phyloP scores from a whole-genome alignment of 1,140 invertebrate genomes.

The Wiebesia pumilae region DNA sequence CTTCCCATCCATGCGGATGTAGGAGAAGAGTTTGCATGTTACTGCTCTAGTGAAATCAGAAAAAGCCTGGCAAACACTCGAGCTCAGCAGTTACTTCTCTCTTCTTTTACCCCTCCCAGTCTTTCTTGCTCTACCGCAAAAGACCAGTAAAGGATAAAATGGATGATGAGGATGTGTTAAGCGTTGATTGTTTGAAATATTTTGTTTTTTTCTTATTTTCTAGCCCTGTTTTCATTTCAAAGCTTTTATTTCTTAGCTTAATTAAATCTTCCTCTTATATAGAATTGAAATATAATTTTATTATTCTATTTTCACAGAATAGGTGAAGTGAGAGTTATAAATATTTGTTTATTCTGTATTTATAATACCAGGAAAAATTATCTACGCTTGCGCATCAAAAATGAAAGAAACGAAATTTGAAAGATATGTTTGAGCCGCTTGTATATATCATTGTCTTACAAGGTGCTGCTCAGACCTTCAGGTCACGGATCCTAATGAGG shows the following conservation, averaged over 20 bases:
- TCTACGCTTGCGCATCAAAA: background rate
- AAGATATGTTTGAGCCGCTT: background rate
- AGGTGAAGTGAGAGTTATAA: background rate
- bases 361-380: background rate
- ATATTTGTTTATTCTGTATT: background rate
- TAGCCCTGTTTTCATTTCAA: too few species aligned
- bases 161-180: background rate
- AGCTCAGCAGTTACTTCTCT: background rate
- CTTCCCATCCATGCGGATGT: constrained; percentile 14
- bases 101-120: background rate
- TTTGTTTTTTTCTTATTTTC: too few species aligned
- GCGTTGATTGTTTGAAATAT: background rate
- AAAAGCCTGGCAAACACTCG: constrained; percentile 37
- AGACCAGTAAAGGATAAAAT: background rate
- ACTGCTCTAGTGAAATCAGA: constrained; percentile 26
- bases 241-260: background rate
- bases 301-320: background rate
- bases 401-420: background rate
- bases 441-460: background rate
- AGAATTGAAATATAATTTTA: background rate
- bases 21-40: background rate
- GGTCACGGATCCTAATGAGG: constrained; percentile 11
- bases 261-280: background rate
- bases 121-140: background rate
- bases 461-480: background rate